Conservation (phyloP, 2,113 vertebrate species). For the Struthio camelus region DNA sequence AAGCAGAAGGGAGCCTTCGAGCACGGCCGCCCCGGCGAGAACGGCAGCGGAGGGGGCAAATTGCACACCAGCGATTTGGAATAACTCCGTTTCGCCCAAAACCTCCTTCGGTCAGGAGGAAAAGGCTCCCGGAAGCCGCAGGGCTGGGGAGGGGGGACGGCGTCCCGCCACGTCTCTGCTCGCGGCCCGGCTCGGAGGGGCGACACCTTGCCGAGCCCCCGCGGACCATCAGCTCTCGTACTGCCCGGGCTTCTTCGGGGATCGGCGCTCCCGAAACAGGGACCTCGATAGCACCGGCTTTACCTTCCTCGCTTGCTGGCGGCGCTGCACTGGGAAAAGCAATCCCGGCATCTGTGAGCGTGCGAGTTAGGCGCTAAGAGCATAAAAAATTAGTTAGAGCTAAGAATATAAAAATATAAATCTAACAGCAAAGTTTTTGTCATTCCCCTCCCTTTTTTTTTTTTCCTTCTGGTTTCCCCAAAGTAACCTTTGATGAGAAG, state of each 20-base stretch:
- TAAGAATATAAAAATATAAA: not conserved
- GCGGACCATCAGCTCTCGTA: too few relatives aligned
- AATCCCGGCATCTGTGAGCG: not conserved
- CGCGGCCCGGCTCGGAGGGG: too few relatives aligned
- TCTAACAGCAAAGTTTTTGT: not conserved
- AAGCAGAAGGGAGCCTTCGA: too few relatives aligned
- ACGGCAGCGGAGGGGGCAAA: not conserved
- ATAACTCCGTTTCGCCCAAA: not conserved
- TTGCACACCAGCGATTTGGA: accelerated
- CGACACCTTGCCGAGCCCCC: too few relatives aligned
- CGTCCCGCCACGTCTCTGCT: accelerated
- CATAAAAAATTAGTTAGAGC: not conserved
- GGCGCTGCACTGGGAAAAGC: accelerated
- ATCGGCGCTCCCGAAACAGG: not conserved
- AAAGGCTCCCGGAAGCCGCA: not conserved
- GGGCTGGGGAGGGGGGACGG: not conserved
- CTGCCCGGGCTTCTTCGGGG: accelerated
- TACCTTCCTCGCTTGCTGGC: accelerated
- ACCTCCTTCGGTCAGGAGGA: not conserved
- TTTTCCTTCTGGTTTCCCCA: accelerated
- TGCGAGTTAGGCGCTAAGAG: too few relatives aligned
- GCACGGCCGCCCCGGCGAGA: accelerated
- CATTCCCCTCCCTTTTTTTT: not conserved
- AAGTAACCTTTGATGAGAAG: not conserved
- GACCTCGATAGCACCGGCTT: not conserved